Evolutionary conservation across 1,140 invertebrate species (phyloP).

Genomic region (Diorhabda carinulata): DNA sequence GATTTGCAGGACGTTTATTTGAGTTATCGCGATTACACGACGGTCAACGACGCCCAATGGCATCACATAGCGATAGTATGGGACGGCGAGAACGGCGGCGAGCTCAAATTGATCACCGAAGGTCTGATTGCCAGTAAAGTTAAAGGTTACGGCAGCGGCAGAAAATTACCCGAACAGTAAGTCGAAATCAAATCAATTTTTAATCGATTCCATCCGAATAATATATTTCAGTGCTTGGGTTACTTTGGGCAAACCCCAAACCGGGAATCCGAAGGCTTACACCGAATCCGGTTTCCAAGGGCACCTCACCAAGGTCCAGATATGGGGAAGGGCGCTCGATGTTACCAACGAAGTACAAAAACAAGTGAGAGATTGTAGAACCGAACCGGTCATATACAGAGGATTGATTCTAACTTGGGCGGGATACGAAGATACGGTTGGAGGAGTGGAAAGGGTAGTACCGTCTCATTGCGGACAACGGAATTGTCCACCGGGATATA

Average conservation of each 20-base stretch:
- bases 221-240: constrained; percentile 77
- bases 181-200: constrained; percentile 31
- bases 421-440: constrained; percentile 82
- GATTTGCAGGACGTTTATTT: constrained; percentile 86
- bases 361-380: constrained; percentile 85
- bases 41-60: constrained; percentile 94
- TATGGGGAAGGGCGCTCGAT: constrained; percentile 88
- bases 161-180: constrained; percentile 75
- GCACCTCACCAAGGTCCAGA: constrained; percentile 88
- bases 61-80: constrained; percentile 93
- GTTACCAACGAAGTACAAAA: constrained; percentile 91
- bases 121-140: constrained; percentile 87
- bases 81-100: constrained; percentile 80
- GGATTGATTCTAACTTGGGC: constrained; percentile 87
- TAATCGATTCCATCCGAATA: background rate
- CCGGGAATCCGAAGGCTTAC: constrained; percentile 67
- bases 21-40: constrained; percentile 86
- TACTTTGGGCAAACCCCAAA: constrained; percentile 83
- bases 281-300: constrained; percentile 90
- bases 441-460: constrained; percentile 86
- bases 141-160: constrained; percentile 77
- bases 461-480: constrained; percentile 88
- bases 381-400: constrained; percentile 83
- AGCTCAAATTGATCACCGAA: constrained; percentile 85
- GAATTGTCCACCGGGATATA: constrained; percentile 79